Conservation (phyloP, 1,140 invertebrate genomes). For the Drosophila rufa region DNA sequence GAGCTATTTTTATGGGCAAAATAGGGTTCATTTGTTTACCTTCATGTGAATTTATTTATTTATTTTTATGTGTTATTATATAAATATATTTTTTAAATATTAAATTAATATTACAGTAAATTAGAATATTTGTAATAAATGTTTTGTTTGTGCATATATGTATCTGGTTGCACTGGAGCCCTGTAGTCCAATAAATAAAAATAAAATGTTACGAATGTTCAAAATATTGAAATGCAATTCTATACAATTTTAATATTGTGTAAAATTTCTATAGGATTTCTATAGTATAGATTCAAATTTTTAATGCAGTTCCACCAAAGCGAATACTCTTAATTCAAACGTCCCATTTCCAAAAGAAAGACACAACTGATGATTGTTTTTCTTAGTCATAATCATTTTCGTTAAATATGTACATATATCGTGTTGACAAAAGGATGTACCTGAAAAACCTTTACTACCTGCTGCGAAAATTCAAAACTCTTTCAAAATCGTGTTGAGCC, state of each 20-base stretch:
- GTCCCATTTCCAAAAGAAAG: neutral
- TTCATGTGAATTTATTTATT: too few species aligned
- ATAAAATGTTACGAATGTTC: neutral
- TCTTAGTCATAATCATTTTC: neutral
- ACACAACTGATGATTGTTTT: neutral
- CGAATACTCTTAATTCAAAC: constrained; percentile 9
- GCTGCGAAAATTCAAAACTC: too few species aligned
- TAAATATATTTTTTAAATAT: too few species aligned
- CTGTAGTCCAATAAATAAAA: constrained; percentile 10
- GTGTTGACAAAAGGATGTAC: neutral
- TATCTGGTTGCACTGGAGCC: neutral
- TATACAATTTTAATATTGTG: constrained; percentile 1
- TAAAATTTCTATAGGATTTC: too few species aligned
- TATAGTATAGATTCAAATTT: neutral
- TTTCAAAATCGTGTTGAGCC: too few species aligned
- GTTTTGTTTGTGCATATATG: neutral
- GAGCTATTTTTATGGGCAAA: too few species aligned
- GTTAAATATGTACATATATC: neutral
- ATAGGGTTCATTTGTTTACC: too few species aligned
- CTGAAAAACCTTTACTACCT: neutral
- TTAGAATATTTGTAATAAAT: neutral
- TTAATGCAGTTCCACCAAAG: neutral
- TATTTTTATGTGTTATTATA: too few species aligned
- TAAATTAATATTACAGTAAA: neutral
- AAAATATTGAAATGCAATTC: constrained; percentile 25